Base-by-base conservation (phyloP, 2,888 invertebrate genomes). In the Cecidostiba fungosa region DNA sequence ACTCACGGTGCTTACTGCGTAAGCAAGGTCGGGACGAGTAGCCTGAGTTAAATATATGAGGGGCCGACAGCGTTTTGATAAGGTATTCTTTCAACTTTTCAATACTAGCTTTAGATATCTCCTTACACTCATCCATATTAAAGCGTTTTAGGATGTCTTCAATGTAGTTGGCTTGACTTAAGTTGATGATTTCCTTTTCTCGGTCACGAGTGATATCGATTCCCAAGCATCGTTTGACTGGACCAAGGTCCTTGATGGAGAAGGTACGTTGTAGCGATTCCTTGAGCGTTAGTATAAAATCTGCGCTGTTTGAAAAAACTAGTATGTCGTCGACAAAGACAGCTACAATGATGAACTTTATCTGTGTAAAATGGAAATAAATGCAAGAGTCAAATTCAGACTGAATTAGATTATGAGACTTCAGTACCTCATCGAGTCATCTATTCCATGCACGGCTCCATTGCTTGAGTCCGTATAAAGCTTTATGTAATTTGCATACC, bases 31-130 rank as follows among this genome's bases (percentile, higher is more conserved):
- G 8, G 86, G 86, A 70, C 72, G 4, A 12, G 76, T 80, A 2
- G 70, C 85, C 23, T 78, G 90, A 1, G 47, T 70, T 23, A 90
- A 47, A 82, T 90, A 89, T 12, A 88, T 62, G 19, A 89, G 19
- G 59, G 88, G 87, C 89, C 89, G 12, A 89, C 84, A 0, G 87
- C 88, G 87, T 89, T 88, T 43, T 87, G 87, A 85, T 89, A 89
- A 1, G 87, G 86, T 19, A 85, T 16, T 76, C 70, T 26, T 85
- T 76, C 14, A 86, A n/a, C 12, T 85, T 80, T 16, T 73, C 39
- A 10, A 6, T 39, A 2, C 47, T 54, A 85, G n/a, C 66, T 84
- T 77, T 85, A 36, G 23, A 77, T 14, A 85, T 83, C 0, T 81
- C 76, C 26, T 84, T 85, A 6, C 72, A 87, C 0, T 85, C 81